Conservation (phyloP, 92 coral and sea anemone species). For the Palythoa heliodiscus region DNA sequence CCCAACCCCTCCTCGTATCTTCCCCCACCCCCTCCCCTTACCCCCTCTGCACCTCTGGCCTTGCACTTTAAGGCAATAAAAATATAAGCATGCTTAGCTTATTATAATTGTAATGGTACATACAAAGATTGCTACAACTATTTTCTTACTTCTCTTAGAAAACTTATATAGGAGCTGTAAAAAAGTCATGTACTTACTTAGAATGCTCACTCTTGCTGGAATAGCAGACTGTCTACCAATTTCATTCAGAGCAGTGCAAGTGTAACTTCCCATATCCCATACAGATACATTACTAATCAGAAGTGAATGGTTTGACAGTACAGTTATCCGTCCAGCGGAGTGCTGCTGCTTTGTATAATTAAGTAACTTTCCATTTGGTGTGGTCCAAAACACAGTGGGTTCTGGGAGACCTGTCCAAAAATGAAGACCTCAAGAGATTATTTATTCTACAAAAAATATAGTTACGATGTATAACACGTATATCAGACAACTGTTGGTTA, state of each 20-base stretch:
- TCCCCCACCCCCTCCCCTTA: too few relatives aligned
- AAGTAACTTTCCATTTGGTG: constrained; percentile 63
- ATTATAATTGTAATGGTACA: too few relatives aligned
- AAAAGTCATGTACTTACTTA: constrained; percentile 69
- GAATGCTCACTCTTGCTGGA: constrained; percentile 64
- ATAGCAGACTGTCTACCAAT: constrained; percentile 60
- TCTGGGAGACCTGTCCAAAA: constrained; percentile 54
- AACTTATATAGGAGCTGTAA: neutral
- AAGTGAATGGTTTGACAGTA: constrained; percentile 79
- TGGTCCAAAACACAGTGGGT: constrained; percentile 73
- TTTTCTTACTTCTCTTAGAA: too few relatives aligned
- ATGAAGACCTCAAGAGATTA: too few relatives aligned
- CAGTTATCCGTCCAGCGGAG: constrained; percentile 52
- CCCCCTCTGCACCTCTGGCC: too few relatives aligned
- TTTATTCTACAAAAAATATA: too few relatives aligned
- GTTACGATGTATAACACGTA: too few relatives aligned
- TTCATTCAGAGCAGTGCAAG: constrained; percentile 74
- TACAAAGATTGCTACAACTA: too few relatives aligned
- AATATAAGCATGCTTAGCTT: too few relatives aligned
- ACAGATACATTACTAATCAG: constrained; percentile 60
- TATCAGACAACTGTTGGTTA: too few relatives aligned
- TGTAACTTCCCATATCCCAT: constrained; percentile 71
- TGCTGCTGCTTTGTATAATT: constrained; percentile 36
- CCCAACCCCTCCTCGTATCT: too few relatives aligned
- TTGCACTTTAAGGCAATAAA: too few relatives aligned